Conservation (phyloP, 2,113 vertebrate species). For the Rhadina sibilatrix region DNA sequence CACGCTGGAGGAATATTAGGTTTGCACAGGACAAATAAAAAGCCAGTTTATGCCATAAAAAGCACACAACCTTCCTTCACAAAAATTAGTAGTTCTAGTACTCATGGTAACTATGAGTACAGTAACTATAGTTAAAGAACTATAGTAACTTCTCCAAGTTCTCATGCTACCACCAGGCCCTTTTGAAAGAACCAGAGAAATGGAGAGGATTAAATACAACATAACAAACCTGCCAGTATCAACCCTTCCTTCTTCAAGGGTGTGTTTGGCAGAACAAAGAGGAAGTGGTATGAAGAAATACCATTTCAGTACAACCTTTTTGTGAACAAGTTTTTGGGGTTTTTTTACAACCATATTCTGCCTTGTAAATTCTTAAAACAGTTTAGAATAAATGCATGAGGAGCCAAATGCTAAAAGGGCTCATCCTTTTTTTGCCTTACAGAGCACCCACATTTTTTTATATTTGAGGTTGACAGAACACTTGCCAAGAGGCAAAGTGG, state of each 20-base stretch:
- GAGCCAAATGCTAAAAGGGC: background rate
- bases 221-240: background rate
- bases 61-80: background rate
- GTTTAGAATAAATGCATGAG: background rate
- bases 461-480: background rate
- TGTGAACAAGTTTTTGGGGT: background rate
- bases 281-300: background rate
- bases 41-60: background rate
- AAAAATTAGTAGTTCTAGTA: background rate
- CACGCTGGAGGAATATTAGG: background rate
- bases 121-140: too few species aligned
- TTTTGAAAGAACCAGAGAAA: background rate
- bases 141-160: background rate
- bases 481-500: background rate
- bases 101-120: too few species aligned
- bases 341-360: background rate
- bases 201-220: background rate
- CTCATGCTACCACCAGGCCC: background rate
- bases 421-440: background rate
- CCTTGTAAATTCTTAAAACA: background rate
- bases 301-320: background rate
- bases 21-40: background rate
- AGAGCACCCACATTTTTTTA: rapidly evolving
- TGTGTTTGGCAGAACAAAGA: background rate
- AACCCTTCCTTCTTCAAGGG: background rate